phyloP scores from a whole-genome alignment of 1,140 invertebrate species.

The Psix sp. region DNA sequence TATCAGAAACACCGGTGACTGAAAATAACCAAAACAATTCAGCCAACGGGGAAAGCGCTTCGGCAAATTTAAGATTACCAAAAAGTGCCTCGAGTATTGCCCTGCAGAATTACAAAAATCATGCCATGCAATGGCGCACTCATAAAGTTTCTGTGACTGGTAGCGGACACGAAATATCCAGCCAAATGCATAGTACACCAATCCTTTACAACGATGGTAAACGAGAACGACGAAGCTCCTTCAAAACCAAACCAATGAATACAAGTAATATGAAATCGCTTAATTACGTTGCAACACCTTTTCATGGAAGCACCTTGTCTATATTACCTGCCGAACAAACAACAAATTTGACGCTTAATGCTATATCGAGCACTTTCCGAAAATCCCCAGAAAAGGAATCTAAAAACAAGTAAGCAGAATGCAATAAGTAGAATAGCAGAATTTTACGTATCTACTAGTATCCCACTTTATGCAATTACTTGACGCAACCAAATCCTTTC shows the following conservation, averaged over 20 bases:
- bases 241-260: slow-evolving; percentile 76
- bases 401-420: slow-evolving; percentile 72
- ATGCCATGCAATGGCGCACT: slow-evolving; percentile 72
- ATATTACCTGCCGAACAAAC: slow-evolving; percentile 86
- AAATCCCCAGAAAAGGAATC: slow-evolving; percentile 67
- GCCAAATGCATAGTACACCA: slow-evolving; percentile 79
- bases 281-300: slow-evolving; percentile 88
- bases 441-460: too few relatives aligned
- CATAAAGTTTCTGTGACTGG: slow-evolving; percentile 77
- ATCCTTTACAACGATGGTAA: slow-evolving; percentile 78
- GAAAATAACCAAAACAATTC: slow-evolving; percentile 27
- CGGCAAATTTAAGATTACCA: slow-evolving; percentile 65
- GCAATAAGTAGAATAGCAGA: too few relatives aligned
- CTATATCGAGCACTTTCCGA: slow-evolving; percentile 79
- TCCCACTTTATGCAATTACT: too few relatives aligned
- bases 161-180: slow-evolving; percentile 75
- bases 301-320: slow-evolving; percentile 88
- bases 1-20: slow-evolving; percentile 28
- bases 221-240: slow-evolving; percentile 60
- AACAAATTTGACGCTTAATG: slow-evolving; percentile 85
- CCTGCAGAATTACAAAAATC: slow-evolving; percentile 77
- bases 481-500: too few relatives aligned
- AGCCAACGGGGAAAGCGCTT: slow-evolving; percentile 5
- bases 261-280: slow-evolving; percentile 88
- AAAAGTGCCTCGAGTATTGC: slow-evolving; percentile 79